phyloP scores from a whole-genome alignment of 2,113 vertebrate genomes.

The Phasianus colchicus region DNA sequence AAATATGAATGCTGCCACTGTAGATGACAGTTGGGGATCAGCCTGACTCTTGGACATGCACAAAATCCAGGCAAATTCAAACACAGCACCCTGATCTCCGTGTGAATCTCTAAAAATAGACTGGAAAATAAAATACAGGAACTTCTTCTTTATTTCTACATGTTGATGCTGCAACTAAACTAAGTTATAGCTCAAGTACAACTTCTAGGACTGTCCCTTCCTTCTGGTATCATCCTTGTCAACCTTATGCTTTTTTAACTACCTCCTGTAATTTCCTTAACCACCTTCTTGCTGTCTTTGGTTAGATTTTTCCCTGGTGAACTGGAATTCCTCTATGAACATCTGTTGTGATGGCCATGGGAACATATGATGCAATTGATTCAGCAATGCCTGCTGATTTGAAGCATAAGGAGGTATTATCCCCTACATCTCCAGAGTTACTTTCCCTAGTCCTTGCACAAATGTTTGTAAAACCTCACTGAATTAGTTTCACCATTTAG shows the following conservation, averaged over 20 bases:
- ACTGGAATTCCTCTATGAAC: neutral
- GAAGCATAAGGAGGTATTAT: neutral
- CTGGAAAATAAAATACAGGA: neutral
- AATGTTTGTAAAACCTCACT: neutral
- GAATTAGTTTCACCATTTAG: neutral
- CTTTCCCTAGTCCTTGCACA: neutral
- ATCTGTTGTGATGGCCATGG: neutral
- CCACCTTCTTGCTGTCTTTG: neutral
- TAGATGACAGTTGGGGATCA: neutral
- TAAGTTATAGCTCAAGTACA: neutral
- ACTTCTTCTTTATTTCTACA: neutral
- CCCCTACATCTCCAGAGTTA: neutral
- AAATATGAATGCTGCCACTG: conserved; percentile 33
- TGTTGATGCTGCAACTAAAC: neutral
- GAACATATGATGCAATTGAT: neutral
- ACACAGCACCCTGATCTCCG: neutral
- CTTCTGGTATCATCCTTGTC: neutral
- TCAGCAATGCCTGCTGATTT: neutral
- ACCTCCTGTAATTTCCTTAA: neutral
- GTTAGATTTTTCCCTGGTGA: neutral
- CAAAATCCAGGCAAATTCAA: neutral
- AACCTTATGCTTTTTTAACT: neutral
- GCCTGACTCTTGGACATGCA: neutral
- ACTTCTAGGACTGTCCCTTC: neutral
- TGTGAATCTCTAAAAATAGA: neutral